Evolutionary conservation across 2,113 vertebrate species (phyloP), one percentile per base, ranked within the genome.

Genomic region (Centropristis striata): DNA sequence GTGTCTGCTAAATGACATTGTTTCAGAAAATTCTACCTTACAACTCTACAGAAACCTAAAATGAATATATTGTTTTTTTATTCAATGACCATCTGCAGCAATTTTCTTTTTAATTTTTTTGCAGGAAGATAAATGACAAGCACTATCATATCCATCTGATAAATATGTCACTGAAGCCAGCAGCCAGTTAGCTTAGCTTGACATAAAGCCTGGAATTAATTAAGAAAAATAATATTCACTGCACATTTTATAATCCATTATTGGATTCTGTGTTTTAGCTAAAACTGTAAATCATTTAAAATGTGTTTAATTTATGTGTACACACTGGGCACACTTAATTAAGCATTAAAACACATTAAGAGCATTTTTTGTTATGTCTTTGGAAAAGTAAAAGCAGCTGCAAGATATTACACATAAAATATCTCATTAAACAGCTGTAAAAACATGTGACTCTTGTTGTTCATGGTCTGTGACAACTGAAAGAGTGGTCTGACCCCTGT

Each of bases 361-460:
- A 39, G 23, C 1, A 28, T 60, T 21, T n/a, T 32, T 44, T 20
- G 12, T 21, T n/a, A 4, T 15, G 18, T 70, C 61, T 73, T 51
- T 47, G 9, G 18, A 60, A 50, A 44, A n/a, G 3, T 14, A 39
- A 57, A 69, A 23, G 16, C 60, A 39, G 57, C 21, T 50, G 51
- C 50, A 23, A 53, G 44, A 70, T 55, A 10, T 65, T 21, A 68
- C 11, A 49, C 18, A 42, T 61, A 13, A 37, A 75, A 67, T 9
- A 47, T 46, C 20, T 51, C 6, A 81, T 49, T 83, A 18, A 69
- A 84, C 57, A 46, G 61, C 41, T 54, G n/a, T 32, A 36, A 3
- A 12, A 81, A 42, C 85, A 83, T 84, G 72, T 88, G 81, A 83
- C 46, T 74, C 51, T 66, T 49, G 49, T 83, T 80, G 84, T 47